phyloP scores from a whole-genome alignment of 1,140 invertebrate genomes.

The Drosophila littoralis region DNA sequence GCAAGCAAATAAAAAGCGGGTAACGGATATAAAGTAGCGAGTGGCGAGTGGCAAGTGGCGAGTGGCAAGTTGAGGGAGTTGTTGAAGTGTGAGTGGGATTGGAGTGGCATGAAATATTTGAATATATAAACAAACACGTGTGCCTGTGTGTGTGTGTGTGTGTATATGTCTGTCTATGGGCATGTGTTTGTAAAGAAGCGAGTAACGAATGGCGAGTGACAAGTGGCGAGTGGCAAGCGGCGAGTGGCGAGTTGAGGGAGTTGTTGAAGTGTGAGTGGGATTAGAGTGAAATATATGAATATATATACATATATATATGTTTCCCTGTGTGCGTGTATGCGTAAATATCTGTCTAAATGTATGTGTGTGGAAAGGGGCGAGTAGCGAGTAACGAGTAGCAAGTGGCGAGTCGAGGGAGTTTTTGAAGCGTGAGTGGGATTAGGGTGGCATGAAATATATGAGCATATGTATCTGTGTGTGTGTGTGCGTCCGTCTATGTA shows the following conservation, averaged over 20 bases:
- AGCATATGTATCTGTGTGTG: too few species aligned
- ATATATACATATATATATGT: not conserved
- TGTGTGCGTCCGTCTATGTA: too few species aligned
- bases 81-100: not conserved
- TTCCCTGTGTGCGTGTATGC: too few species aligned
- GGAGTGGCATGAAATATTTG: conserved; percentile 48
- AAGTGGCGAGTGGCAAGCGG: conserved; percentile 2
- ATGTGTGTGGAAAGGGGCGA: too few species aligned
- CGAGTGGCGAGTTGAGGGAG: not conserved
- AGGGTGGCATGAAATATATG: too few species aligned
- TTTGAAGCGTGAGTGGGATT: too few species aligned
- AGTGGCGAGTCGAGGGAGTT: too few species aligned
- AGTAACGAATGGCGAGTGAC: conserved; percentile 2
- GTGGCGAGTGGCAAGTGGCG: conserved; percentile 1
- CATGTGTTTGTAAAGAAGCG: conserved; percentile 1
- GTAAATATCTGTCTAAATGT: too few species aligned
- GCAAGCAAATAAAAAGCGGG: conserved; percentile 28
- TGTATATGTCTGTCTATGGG: too few species aligned
- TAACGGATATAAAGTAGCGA: conserved; percentile 15
- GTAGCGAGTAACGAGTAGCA: too few species aligned
- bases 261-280: not conserved
- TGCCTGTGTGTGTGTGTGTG: not conserved
- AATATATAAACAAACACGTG: not conserved
- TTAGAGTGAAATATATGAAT: conserved; percentile 44
- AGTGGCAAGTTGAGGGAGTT: not conserved